These are phyloP conservation scores for Drosophila yooni DNA, from an alignment of 2,888 invertebrate genomes.

Conservation along the genomic window DNA sequence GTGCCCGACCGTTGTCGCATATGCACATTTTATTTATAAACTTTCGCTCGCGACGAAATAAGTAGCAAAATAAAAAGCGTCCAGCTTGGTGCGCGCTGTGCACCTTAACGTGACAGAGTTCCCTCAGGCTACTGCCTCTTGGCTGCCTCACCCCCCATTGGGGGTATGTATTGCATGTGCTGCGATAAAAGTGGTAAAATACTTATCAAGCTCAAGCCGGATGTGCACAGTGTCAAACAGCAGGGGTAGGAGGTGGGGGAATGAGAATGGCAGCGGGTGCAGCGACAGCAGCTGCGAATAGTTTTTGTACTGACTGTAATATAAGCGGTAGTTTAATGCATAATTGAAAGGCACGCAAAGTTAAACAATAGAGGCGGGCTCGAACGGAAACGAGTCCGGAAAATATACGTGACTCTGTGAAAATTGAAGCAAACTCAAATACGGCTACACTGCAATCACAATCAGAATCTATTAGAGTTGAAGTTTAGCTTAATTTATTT, in stretches of 20 bases:
- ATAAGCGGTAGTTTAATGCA: constrained; percentile 76
- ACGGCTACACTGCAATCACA: constrained; percentile 9
- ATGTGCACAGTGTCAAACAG: constrained; percentile 78
- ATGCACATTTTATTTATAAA: constrained; percentile 81
- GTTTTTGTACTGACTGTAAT: constrained; percentile 57
- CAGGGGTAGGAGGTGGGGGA: neutral
- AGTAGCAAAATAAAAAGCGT: constrained; percentile 50
- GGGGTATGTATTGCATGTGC: constrained; percentile 50
- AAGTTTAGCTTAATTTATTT: neutral
- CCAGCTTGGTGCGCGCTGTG: constrained; percentile 37
- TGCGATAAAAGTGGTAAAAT: constrained; percentile 76
- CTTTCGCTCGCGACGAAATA: constrained; percentile 52
- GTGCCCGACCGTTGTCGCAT: constrained; percentile 76
- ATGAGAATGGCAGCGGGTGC: neutral
- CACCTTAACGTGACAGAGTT: constrained; percentile 36
- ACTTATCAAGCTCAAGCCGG: constrained; percentile 76
- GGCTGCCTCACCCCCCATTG: neutral
- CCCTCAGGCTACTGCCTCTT: neutral
- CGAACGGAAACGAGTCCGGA: constrained; percentile 6
- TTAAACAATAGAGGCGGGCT: constrained; percentile 56
- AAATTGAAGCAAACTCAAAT: constrained; percentile 1
- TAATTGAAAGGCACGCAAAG: constrained; percentile 80
- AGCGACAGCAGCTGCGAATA: constrained; percentile 51
- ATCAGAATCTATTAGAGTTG: neutral
- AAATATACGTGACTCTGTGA: constrained; percentile 8